A percentile compares a stretch with the other conserved stretches of the same genome.
Evolutionary conservation across 2,888 invertebrate genomes (phyloP).

Genomic region (Volucella inflata): DNA sequence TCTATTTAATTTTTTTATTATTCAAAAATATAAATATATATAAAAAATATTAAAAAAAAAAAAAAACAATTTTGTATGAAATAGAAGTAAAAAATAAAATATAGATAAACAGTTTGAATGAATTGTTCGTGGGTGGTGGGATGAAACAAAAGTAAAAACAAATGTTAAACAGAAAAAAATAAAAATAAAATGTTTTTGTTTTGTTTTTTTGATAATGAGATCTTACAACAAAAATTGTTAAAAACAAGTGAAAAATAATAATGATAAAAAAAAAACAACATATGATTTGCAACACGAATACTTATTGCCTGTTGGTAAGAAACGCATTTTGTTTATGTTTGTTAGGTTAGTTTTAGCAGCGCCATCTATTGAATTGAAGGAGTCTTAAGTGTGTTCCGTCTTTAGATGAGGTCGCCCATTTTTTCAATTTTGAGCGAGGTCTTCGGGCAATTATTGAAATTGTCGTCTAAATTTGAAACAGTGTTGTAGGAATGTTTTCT

Average conservation of each 20-base stretch:
- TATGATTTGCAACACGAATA: conserved; percentile 47
- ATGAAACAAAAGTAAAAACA: conserved; percentile 8
- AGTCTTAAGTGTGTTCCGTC: neutral
- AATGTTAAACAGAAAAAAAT: neutral
- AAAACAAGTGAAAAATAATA: conserved; percentile 26
- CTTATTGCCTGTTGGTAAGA: conserved; percentile 67
- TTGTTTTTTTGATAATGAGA: conserved; percentile 56
- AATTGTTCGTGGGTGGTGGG: conserved; percentile 27
- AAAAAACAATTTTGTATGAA: no score
- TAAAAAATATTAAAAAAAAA: no score
- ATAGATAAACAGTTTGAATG: conserved; percentile 2
- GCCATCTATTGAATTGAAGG: neutral
- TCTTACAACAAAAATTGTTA: conserved; percentile 53
- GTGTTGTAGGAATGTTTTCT: conserved; percentile 83
- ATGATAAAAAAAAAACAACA: conserved; percentile 31
- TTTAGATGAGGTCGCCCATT: conserved; percentile 59
- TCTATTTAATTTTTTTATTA: conserved; percentile 2
- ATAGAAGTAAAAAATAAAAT: conserved; percentile 4
- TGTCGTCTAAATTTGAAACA: conserved; percentile 82
- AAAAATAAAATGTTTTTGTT: conserved; percentile 6
- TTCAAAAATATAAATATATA: conserved; percentile 19
- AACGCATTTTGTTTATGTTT: conserved; percentile 53
- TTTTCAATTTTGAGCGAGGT: conserved; percentile 65
- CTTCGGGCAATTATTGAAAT: conserved; percentile 78
- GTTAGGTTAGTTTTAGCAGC: conserved; percentile 17